These are phyloP conservation scores for Hanleya hanleyi DNA, from an alignment of 2,888 invertebrate species.

Conservation along the genomic window DNA sequence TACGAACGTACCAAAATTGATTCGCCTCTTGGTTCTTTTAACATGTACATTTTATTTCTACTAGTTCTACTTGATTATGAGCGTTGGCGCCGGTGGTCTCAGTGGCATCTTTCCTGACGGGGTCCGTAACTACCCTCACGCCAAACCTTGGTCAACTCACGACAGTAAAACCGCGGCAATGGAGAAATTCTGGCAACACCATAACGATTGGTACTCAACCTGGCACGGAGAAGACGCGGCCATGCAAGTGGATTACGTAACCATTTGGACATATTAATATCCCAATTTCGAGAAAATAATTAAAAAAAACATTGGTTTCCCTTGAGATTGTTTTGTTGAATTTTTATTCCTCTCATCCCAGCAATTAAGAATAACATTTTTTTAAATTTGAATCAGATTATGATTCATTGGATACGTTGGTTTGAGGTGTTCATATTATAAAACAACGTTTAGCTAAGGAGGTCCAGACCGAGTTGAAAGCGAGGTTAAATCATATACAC, in stretches of 20 bases:
- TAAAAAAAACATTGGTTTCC: too few species aligned
- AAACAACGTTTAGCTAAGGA: too few species aligned
- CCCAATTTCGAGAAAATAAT: too few species aligned
- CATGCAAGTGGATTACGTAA: neutral
- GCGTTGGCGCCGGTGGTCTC: neutral
- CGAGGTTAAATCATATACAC: too few species aligned
- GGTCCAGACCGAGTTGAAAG: too few species aligned
- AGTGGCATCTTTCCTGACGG: neutral
- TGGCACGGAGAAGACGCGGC: constrained; percentile 4
- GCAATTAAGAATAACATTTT: too few species aligned
- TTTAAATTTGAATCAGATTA: too few species aligned
- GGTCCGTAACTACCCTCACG: neutral
- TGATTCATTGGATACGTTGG: too few species aligned
- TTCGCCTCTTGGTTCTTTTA: neutral
- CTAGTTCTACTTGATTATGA: neutral
- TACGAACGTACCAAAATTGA: too few species aligned
- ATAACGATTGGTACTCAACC: neutral
- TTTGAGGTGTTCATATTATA: too few species aligned
- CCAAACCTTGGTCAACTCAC: neutral
- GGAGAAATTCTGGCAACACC: constrained; percentile 1
- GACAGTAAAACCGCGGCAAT: neutral
- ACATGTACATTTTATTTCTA: neutral
- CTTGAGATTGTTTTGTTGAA: too few species aligned
- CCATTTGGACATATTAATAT: neutral
- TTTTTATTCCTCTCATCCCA: too few species aligned